Evolutionary conservation across 2,888 invertebrate genomes (phyloP).

Genomic region (Trichopoda pennipes): DNA sequence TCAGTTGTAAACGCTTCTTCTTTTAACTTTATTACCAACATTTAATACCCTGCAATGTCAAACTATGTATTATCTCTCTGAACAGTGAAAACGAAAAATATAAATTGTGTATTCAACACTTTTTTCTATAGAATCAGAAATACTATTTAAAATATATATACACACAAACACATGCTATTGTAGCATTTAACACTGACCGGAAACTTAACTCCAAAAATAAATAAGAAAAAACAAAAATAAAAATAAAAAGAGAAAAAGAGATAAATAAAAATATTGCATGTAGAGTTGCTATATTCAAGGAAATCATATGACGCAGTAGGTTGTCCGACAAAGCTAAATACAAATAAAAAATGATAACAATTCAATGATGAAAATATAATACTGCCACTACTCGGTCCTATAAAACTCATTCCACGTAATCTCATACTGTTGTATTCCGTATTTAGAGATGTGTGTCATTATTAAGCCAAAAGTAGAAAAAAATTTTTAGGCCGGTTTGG

Average conservation of each 20-base stretch:
- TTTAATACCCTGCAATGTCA: conserved; percentile 21
- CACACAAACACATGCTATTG: neutral
- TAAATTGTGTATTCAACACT: conserved; percentile 43
- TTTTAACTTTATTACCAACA: neutral
- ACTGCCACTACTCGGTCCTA: conserved; percentile 3
- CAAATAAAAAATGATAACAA: conserved; percentile 21
- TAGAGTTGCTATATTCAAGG: conserved; percentile 24
- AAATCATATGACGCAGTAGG: conserved; percentile 39
- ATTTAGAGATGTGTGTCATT: conserved; percentile 64
- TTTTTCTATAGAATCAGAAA: conserved; percentile 6
- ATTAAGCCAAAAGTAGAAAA: conserved; percentile 23
- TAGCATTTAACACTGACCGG: conserved; percentile 33
- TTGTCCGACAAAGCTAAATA: conserved; percentile 28
- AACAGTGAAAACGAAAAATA: conserved; percentile 13
- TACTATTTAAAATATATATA: conserved; percentile 21
- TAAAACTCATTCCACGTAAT: conserved; percentile 12
- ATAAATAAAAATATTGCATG: conserved; percentile 43
- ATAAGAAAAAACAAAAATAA: neutral
- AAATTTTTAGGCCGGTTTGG: conserved; percentile 55
- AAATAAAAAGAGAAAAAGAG: too few relatives aligned
- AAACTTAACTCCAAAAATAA: conserved; percentile 51
- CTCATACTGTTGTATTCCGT: conserved; percentile 30
- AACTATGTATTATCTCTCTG: conserved; percentile 17
- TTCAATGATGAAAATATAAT: conserved; percentile 37
- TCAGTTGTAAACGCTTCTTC: neutral